These are phyloP conservation scores for Tamandua tetradactyla DNA, from an alignment of 2,797 vertebrate species.

Conservation along the genomic window DNA sequence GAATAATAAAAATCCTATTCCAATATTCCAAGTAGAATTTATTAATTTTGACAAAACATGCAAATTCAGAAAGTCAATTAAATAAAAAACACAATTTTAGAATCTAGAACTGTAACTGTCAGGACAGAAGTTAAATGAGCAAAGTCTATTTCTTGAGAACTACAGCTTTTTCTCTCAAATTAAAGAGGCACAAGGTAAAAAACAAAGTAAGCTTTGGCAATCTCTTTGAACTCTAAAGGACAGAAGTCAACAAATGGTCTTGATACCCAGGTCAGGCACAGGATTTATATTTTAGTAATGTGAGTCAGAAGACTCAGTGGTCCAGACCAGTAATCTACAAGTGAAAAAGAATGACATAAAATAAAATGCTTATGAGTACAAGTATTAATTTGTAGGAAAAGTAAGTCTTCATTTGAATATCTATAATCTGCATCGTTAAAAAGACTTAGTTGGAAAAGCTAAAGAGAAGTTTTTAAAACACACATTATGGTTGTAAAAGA, in stretches of 20 bases:
- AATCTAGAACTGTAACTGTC: neutral
- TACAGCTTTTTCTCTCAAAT: neutral
- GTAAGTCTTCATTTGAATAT: conserved; percentile 2
- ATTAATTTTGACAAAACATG: conserved; percentile 8
- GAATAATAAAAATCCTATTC: neutral
- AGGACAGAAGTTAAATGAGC: neutral
- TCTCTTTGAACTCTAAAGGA: neutral
- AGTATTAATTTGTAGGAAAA: neutral
- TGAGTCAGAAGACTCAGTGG: neutral
- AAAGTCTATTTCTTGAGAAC: neutral
- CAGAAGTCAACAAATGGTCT: neutral
- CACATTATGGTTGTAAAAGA: neutral
- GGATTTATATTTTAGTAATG: neutral
- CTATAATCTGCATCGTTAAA: neutral
- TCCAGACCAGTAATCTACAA: neutral
- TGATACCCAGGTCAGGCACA: neutral
- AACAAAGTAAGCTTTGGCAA: neutral
- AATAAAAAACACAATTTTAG: neutral
- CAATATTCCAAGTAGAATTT: neutral
- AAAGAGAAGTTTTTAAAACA: neutral
- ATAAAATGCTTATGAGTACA: neutral
- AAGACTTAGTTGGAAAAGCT: neutral
- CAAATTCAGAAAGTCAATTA: neutral
- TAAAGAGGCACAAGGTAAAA: neutral
- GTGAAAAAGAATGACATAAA: neutral